Evolutionary conservation across 2,113 vertebrate species (phyloP).

Genomic region (Galeopterus variegatus): DNA sequence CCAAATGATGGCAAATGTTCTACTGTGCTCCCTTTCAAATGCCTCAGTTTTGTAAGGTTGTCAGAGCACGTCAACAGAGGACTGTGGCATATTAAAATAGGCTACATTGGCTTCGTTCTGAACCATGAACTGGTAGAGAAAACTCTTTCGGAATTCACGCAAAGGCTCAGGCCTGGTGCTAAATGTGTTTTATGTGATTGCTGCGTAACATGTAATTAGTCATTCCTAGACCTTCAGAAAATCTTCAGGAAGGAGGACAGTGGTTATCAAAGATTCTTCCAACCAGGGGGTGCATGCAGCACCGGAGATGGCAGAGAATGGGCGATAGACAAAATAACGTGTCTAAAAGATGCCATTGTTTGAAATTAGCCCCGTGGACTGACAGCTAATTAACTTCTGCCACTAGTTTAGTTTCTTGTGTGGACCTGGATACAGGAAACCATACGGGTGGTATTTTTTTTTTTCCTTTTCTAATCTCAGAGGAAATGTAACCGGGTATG

Average conservation of each 20-base stretch:
- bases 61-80: neutral
- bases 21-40: neutral
- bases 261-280: slow-evolving; percentile 5
- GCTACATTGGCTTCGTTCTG: neutral
- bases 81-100: neutral
- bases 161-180: neutral
- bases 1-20: neutral
- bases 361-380: slow-evolving; percentile 79
- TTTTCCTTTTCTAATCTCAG: slow-evolving; percentile 66
- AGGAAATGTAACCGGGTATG: slow-evolving; percentile 78
- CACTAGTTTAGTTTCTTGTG: slow-evolving; percentile 79
- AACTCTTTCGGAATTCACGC: neutral
- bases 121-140: neutral
- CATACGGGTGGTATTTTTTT: slow-evolving; percentile 82
- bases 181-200: neutral
- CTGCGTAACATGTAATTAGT: neutral
- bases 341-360: slow-evolving; percentile 81
- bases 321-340: slow-evolving; percentile 79
- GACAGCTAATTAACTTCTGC: slow-evolving; percentile 84
- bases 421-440: slow-evolving; percentile 80
- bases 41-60: neutral
- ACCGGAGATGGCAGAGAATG: neutral
- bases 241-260: neutral
- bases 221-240: neutral
- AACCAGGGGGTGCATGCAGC: neutral